Evolutionary conservation across 1,140 invertebrate species (phyloP).

Genomic region (Saxidomus purpurata): DNA sequence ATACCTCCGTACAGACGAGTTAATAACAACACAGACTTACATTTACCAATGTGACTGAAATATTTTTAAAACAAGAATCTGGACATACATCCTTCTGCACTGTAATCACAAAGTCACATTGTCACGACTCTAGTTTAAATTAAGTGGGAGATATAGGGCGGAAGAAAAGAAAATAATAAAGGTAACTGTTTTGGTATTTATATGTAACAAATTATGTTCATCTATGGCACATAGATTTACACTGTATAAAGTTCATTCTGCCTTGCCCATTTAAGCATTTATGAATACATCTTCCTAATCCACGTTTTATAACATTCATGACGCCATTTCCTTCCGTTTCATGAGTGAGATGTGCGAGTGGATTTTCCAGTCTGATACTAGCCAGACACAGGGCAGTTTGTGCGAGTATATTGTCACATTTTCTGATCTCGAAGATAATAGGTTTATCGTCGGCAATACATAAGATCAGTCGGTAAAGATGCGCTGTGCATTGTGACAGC

Average conservation of each 20-base stretch:
- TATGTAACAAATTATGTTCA: not conserved
- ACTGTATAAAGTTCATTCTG: conserved; percentile 74
- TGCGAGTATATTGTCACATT: conserved; percentile 38
- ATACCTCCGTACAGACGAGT: too few species aligned
- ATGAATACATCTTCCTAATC: conserved; percentile 71
- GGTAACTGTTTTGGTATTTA: too few species aligned
- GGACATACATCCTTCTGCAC: too few species aligned
- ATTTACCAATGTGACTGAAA: too few species aligned
- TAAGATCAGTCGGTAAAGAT: conserved; percentile 10
- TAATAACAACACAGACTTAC: too few species aligned
- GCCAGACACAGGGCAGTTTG: conserved; percentile 41
- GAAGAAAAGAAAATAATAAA: too few species aligned
- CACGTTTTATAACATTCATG: conserved; percentile 52
- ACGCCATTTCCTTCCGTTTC: conserved; percentile 16
- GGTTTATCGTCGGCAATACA: conserved; percentile 21
- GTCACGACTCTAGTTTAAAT: too few species aligned
- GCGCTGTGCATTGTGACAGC: not conserved
- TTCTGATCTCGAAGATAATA: not conserved
- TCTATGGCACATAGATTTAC: conserved; percentile 75
- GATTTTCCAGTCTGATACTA: not conserved
- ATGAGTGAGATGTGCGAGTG: not conserved
- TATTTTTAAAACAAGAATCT: too few species aligned
- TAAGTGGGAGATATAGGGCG: too few species aligned
- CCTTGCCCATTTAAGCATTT: conserved; percentile 69
- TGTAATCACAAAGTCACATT: too few species aligned